Base-by-base conservation (phyloP, 1,140 invertebrate species). In the Zaprionus tsacasi region DNA sequence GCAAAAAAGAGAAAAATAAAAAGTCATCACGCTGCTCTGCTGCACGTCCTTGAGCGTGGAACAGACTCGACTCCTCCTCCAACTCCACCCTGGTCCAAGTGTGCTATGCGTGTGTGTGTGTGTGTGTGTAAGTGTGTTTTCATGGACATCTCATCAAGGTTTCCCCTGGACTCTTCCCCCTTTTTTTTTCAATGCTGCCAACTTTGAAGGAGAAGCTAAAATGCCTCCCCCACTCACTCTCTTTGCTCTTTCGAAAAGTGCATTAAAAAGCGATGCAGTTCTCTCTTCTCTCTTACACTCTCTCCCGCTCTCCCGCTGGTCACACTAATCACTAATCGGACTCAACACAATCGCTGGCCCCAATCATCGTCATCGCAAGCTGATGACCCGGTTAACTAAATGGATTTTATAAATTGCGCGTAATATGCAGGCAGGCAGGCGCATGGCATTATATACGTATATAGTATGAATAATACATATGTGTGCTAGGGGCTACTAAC, bases 321-420 rank as follows among this genome's bases (percentile, higher is more conserved):
- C 40, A 7, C 40, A 56, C 57, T 74, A 61, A 74, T 69, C 71
- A 58, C 71, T 38, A 73, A 73, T 60, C 64, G 64, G 64, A 67
- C 56, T 59, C 55, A 67, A 15, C 40, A 67, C 63, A 72, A 68
- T 67, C 70, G 55, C 70, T 67, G 54, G 61, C 61, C 61, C 55
- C 55, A 54, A 73, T 74, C 71, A 57, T 61, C 33, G 71, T 74
- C 71, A 57, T 61, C 33, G 71, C 65, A 27, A 69, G 65, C 65
- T 48, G 71, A 69, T 74, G 71, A 74, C 71, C 71, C 71, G 71
- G 50, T 74, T 74, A 73, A 45, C 38, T 68, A 60, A 67, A 60
- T 73, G 55, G 15, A 36, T 60, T 60, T 73, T 68, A 30, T 56
- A 61, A 58, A 70, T 52, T 69, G 50, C 40, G 21, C 30, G 17